Evolutionary conservation across 2,113 vertebrate genomes (phyloP).

Genomic region (Gasterosteus nipponicus): DNA sequence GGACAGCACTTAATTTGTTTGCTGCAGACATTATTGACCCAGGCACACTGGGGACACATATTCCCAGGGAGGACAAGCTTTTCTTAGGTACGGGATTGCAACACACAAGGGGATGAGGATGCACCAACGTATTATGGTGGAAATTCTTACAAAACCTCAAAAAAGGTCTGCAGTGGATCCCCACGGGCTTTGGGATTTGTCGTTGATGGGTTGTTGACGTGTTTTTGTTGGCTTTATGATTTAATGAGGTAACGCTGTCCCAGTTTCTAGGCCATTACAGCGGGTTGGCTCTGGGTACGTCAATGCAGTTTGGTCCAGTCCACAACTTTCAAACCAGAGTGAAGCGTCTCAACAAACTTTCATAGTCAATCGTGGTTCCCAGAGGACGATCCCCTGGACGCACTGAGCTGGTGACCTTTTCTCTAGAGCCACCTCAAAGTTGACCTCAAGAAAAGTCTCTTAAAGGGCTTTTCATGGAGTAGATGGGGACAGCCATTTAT

Average conservation of each 20-base stretch:
- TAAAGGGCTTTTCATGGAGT: background rate
- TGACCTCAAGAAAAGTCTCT: background rate
- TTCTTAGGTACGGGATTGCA: conserved; percentile 51
- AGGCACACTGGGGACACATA: conserved; percentile 31
- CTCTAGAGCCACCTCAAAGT: background rate
- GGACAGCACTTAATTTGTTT: conserved; percentile 54
- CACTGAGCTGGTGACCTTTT: background rate
- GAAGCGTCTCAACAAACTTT: conserved; percentile 5
- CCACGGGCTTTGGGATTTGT: conserved; percentile 25
- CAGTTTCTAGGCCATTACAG: background rate
- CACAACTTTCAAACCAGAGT: background rate
- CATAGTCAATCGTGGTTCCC: background rate
- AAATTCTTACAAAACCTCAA: conserved; percentile 19
- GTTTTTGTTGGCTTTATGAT: conserved; percentile 24
- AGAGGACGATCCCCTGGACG: background rate
- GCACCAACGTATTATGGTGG: conserved; percentile 12
- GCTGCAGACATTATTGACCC: conserved; percentile 40
- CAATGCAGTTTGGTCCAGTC: background rate
- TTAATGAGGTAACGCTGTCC: background rate
- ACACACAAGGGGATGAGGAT: conserved; percentile 30
- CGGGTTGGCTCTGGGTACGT: background rate
- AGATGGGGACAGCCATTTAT: background rate
- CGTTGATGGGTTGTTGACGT: background rate
- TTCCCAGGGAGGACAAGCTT: conserved; percentile 25
- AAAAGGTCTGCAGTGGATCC: conserved; percentile 13